Evolutionary conservation across 2,888 invertebrate species (phyloP).

Genomic region (Chorisops tibialis): DNA sequence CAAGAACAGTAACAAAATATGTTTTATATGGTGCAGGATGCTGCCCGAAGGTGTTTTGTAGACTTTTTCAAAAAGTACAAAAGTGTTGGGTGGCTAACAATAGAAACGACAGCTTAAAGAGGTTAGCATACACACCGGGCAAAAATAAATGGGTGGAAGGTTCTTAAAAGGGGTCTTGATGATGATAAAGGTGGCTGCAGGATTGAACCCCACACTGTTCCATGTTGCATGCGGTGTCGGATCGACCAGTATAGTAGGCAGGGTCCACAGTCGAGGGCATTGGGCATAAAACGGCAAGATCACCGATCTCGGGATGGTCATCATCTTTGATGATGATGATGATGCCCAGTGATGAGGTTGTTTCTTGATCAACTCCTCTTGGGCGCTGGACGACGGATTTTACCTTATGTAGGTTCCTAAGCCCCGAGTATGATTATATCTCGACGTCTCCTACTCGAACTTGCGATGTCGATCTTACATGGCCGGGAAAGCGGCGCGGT

Average conservation of each 20-base stretch:
- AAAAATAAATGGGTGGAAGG: slow-evolving; percentile 18
- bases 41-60: not conserved
- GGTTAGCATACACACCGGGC: slow-evolving; percentile 4
- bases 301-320: slow-evolving; percentile 27
- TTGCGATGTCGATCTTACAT: slow-evolving; percentile 18
- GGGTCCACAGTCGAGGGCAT: slow-evolving; percentile 24
- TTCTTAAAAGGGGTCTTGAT: slow-evolving; percentile 23
- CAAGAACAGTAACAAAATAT: no score
- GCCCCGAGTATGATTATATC: not conserved
- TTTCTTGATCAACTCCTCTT: slow-evolving; percentile 29
- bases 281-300: slow-evolving; percentile 1
- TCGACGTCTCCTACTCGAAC: no score
- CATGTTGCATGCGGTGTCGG: not conserved
- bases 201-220: slow-evolving; percentile 16
- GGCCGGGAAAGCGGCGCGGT: slow-evolving; percentile 37
- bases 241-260: not conserved
- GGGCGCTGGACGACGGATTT: slow-evolving; percentile 11
- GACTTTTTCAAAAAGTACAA: not conserved
- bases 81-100: slow-evolving; percentile 6
- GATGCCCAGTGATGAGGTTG: slow-evolving; percentile 36
- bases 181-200: slow-evolving; percentile 26
- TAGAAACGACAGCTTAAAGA: slow-evolving; percentile 21
- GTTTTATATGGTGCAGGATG: not conserved
- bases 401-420: not conserved
- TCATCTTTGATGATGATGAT: slow-evolving; percentile 37